Evolutionary conservation across 1,140 invertebrate genomes (phyloP), one percentile per base, ranked within the genome.

Genomic region (Drosophila varians): DNA sequence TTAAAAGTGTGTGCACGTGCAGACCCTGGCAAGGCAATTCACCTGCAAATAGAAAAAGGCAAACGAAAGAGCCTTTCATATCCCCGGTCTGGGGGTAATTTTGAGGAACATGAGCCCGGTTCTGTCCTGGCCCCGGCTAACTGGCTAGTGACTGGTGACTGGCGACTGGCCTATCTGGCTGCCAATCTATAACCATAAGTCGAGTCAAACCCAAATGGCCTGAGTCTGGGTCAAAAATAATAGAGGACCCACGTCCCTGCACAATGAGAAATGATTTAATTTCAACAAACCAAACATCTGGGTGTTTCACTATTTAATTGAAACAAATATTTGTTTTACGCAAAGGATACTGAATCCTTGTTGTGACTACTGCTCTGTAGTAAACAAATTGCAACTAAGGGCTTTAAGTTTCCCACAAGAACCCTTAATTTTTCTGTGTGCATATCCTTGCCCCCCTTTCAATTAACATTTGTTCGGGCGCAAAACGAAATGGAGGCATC

Each of bases 1-100:
- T 86, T 86, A 86, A 80, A 87, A 80, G 52, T 80, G 62, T 77
- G 68, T 77, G 61, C 74, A 56, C 62, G 79, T 61, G 49, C 53
- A 46, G 53, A 36, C 34, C 66, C 53, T 42, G 46, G 51, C 55
- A 46, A 62, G 64, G 56, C 77, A 66, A 53, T 55, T 69, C 46
- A 31, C 28, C 28, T 31, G 28, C 28, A 73, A 70, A 87, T 74
- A 80, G 82, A 84, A 79, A 86, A 61, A 53, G 68, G 42, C 77
- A 79, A 69, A 65, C 74, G 66, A 69, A 76, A 74, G 64, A 58
- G 45, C 28, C 19, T 58, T 70, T 53, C 31, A 48, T 14, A 31
- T 34, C 14, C 28, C 38, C 38, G 38, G 38, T 19, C 25, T 12
- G 25, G 18, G 71, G 65, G 65, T 79, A 78, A 83, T 84, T 84